These are phyloP conservation scores for Deilephila elpenor DNA, from an alignment of 2,888 invertebrate genomes.

Conservation along the genomic window DNA sequence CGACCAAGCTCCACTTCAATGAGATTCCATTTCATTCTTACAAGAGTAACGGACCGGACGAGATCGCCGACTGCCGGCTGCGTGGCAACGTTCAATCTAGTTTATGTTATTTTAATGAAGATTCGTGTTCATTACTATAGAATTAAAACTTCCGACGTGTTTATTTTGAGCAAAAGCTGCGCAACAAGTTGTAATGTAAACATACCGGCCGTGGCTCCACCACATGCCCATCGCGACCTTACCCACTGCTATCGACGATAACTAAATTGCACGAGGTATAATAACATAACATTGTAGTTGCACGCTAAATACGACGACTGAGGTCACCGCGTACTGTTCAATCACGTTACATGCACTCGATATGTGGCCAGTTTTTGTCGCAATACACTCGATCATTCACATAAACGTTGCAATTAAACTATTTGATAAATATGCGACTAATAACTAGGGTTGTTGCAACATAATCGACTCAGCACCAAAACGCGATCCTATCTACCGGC, in stretches of 20 bases:
- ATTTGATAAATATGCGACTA: constrained; percentile 12
- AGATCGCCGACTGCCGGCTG: constrained; percentile 39
- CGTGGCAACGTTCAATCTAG: constrained; percentile 26
- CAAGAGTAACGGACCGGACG: constrained; percentile 77
- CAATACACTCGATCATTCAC: constrained; percentile 18
- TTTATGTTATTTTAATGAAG: constrained; percentile 32
- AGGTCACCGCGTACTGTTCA: constrained; percentile 42
- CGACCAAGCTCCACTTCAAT: constrained; percentile 73
- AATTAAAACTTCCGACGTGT: constrained; percentile 45
- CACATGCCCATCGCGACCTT: constrained; percentile 61
- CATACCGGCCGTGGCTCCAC: constrained; percentile 43
- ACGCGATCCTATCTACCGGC: background rate
- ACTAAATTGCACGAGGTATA: constrained; percentile 52
- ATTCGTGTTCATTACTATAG: constrained; percentile 39
- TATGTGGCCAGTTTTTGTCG: constrained; percentile 26
- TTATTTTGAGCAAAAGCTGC: constrained; percentile 47
- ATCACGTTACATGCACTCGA: constrained; percentile 36
- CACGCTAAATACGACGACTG: constrained; percentile 39
- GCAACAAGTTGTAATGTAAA: constrained; percentile 58
- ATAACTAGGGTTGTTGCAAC: constrained; percentile 20
- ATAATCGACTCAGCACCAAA: background rate
- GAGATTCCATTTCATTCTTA: constrained; percentile 84
- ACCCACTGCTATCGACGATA: constrained; percentile 55
- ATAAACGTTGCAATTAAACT: constrained; percentile 25
- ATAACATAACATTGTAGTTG: constrained; percentile 52